Evolutionary conservation across 2,888 invertebrate species (phyloP).

Genomic region (Macaria liturata): DNA sequence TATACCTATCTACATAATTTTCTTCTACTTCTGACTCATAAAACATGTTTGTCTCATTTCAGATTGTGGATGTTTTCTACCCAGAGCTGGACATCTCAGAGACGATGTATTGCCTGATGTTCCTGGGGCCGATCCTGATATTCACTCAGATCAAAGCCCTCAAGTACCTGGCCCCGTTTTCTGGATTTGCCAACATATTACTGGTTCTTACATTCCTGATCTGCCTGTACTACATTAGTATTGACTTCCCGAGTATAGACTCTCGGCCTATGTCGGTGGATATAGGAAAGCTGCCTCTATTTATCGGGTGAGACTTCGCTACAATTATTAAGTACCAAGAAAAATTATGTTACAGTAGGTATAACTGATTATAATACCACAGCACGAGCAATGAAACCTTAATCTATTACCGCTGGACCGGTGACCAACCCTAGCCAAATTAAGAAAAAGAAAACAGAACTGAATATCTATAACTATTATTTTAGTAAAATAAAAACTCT

Average conservation of each 20-base stretch:
- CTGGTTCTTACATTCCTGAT: constrained; percentile 91
- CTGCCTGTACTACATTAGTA: constrained; percentile 91
- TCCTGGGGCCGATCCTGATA: constrained; percentile 64
- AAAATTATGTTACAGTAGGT: too few species aligned
- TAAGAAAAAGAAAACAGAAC: too few species aligned
- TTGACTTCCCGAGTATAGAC: constrained; percentile 67
- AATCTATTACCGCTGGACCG: too few species aligned
- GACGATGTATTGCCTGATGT: constrained; percentile 68
- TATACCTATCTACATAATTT: too few species aligned
- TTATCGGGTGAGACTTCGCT: constrained; percentile 85
- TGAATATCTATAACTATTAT: too few species aligned
- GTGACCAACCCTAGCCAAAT: too few species aligned
- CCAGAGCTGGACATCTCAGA: constrained; percentile 45
- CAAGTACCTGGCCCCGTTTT: constrained; percentile 93
- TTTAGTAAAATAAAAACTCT: too few species aligned
- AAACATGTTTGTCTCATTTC: constrained; percentile 36
- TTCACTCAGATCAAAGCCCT: constrained; percentile 87
- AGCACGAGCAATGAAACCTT: too few species aligned
- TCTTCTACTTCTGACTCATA: too few species aligned
- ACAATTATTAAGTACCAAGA: too few species aligned
- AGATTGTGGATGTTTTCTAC: constrained; percentile 64
- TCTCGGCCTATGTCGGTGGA: constrained; percentile 82
- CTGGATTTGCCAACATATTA: constrained; percentile 92
- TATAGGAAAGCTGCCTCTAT: constrained; percentile 88
- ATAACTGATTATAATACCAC: too few species aligned